A percentile compares a stretch with the other conserved stretches of the same genome.
phyloP scores from a whole-genome alignment of 2,797 vertebrate species.

The Buphagus erythrorhynchus region DNA sequence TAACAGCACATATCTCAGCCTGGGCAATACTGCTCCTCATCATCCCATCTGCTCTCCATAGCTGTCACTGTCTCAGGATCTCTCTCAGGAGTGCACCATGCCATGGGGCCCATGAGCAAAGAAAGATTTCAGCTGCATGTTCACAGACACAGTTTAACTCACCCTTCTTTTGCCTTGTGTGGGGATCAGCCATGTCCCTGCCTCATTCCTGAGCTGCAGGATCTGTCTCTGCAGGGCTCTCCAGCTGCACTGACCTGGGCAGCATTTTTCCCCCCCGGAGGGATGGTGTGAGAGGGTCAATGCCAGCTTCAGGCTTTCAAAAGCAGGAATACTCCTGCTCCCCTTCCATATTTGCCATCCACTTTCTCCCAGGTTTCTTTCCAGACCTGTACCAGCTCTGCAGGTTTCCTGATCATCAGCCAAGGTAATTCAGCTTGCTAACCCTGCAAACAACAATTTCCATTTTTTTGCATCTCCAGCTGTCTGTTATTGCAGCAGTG shows the following conservation, averaged over 20 bases:
- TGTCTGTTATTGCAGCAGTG: neutral
- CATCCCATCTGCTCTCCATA: neutral
- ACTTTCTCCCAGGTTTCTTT: neutral
- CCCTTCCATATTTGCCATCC: neutral
- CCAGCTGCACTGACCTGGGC: neutral
- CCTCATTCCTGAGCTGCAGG: neutral
- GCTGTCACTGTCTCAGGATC: neutral
- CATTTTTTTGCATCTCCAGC: neutral
- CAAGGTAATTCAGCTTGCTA: neutral
- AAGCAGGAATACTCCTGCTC: neutral
- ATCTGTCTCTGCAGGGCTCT: neutral
- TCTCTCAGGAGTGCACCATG: neutral
- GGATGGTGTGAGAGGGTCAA: rapidly evolving
- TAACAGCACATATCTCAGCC: neutral
- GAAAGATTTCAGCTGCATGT: neutral
- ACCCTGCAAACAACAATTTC: neutral
- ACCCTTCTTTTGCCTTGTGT: neutral
- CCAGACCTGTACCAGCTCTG: neutral
- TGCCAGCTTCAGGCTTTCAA: neutral
- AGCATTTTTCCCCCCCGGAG: neutral
- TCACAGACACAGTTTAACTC: neutral
- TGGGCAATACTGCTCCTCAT: neutral
- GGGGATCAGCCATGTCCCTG: rapidly evolving
- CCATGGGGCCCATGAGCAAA: rapidly evolving
- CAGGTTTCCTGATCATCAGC: neutral